A percentile compares a stretch with the other conserved stretches of the same genome.
These are phyloP conservation scores for Cephalotes varians DNA, from an alignment of 2,888 invertebrate genomes.

Conservation along the genomic window DNA sequence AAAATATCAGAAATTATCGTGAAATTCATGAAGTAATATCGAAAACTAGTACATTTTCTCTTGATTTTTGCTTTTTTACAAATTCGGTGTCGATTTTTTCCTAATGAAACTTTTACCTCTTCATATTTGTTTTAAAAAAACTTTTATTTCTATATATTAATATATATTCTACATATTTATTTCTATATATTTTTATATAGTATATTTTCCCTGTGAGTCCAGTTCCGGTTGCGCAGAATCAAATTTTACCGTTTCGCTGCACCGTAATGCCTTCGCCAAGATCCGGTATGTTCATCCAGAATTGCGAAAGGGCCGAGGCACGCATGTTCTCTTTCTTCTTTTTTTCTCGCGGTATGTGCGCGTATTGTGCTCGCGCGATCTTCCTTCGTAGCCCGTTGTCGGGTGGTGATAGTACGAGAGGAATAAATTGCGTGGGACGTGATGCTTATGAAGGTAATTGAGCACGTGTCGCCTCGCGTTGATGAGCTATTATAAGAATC, in stretches of 20 bases:
- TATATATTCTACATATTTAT: background rate
- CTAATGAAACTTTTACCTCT: background rate
- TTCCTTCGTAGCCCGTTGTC: conserved; percentile 18
- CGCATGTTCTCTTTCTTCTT: background rate
- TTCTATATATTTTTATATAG: background rate
- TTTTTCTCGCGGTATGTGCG: background rate
- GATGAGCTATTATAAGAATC: conserved; percentile 72
- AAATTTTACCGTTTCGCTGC: background rate
- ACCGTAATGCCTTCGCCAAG: background rate
- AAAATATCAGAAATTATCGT: background rate
- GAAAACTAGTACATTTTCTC: background rate
- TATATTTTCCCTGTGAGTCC: background rate
- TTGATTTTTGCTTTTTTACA: background rate
- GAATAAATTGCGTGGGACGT: conserved; percentile 70
- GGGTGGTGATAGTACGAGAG: conserved; percentile 40
- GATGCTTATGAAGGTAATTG: conserved; percentile 67
- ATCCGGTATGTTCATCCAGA: conserved; percentile 13
- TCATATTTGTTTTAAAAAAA: background rate
- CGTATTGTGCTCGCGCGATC: conserved; percentile 35
- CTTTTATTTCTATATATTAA: background rate
- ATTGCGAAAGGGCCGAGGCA: conserved; percentile 24
- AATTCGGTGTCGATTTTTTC: background rate
- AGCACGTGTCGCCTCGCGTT: conserved; percentile 65
- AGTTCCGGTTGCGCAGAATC: background rate
- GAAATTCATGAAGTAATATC: background rate